Evolutionary conservation across 2,888 invertebrate genomes (phyloP).

Genomic region (Sminthurinus aureus): DNA sequence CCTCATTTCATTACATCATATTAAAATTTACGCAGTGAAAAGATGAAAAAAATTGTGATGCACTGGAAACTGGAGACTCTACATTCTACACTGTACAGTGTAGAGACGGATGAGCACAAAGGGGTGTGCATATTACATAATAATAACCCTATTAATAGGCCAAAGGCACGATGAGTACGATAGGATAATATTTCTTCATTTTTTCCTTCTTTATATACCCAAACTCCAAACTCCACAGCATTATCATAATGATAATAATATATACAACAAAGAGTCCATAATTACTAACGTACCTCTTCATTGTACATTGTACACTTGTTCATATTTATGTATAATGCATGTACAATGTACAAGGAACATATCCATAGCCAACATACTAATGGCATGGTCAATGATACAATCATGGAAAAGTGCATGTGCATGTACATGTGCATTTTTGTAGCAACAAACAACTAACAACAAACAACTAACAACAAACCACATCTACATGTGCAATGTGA

Average conservation of each 20-base stretch:
- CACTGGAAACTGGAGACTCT: neutral
- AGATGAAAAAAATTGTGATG: neutral
- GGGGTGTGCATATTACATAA: conserved; percentile 28
- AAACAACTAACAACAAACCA: neutral
- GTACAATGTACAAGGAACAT: neutral
- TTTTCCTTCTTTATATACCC: neutral
- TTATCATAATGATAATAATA: no score
- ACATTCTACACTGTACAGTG: neutral
- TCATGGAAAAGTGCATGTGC: neutral
- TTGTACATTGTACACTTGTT: no score
- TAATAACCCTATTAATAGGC: conserved; percentile 33
- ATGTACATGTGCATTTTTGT: neutral
- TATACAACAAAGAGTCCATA: no score
- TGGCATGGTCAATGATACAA: neutral
- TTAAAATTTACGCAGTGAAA: neutral
- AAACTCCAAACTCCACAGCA: no score
- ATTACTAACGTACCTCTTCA: no score
- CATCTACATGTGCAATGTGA: neutral
- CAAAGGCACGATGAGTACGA: neutral
- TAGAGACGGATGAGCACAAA: conserved; percentile 22
- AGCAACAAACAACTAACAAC: neutral
- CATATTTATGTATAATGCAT: no score
- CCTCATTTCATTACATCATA: conserved; percentile 19
- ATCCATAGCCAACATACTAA: neutral
- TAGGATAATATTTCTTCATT: conserved; percentile 20